phyloP scores from a whole-genome alignment of 2,888 invertebrate species.

The Deilephila elpenor region DNA sequence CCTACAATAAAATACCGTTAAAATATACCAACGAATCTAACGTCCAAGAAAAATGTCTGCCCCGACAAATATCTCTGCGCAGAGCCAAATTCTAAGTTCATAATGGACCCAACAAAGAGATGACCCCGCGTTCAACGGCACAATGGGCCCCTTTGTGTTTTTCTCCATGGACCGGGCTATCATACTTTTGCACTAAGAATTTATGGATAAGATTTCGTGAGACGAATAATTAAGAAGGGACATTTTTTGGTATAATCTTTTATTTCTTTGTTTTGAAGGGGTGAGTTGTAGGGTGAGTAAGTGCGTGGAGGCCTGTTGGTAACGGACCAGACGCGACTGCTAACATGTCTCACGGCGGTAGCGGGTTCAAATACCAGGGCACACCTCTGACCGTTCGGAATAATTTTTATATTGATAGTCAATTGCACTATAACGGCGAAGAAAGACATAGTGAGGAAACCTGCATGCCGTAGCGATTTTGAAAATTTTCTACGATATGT shows the following conservation, averaged over 20 bases:
- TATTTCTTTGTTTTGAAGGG: background rate
- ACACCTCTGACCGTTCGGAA: no score
- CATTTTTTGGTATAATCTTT: background rate
- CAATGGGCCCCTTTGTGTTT: constrained; percentile 43
- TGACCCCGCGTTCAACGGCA: constrained; percentile 46
- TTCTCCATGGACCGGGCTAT: constrained; percentile 28
- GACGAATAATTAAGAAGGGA: constrained; percentile 24
- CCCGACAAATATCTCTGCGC: constrained; percentile 16
- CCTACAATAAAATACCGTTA: background rate
- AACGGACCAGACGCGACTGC: no score
- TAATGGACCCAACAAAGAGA: constrained; percentile 45
- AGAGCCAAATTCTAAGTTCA: constrained; percentile 31
- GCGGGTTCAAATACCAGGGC: no score
- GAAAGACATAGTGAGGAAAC: no score
- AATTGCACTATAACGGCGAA: no score
- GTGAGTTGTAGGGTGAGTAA: no score
- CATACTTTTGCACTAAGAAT: constrained; percentile 30
- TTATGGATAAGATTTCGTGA: constrained; percentile 30
- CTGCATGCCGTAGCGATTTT: no score
- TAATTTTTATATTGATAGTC: no score
- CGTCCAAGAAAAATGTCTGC: constrained; percentile 8
- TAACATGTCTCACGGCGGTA: no score
- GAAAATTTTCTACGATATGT: no score
- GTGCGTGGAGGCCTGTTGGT: no score
- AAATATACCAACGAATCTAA: background rate